Conservation (phyloP, 2,888 invertebrate species). For the Drosophila bunnanda region DNA sequence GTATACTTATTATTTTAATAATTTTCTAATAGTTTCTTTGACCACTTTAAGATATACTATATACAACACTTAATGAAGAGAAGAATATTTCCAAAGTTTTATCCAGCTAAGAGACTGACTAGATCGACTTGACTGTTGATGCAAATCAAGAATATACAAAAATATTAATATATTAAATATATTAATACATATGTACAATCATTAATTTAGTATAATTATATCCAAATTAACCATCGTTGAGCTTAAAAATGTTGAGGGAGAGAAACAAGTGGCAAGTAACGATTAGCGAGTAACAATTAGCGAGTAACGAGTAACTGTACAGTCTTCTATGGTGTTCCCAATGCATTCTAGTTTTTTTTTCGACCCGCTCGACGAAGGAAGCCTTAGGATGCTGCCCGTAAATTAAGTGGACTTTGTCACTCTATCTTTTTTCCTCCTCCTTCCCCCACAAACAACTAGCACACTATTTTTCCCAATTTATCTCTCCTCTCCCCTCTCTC, state of each 20-base stretch:
- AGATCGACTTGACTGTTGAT: not conserved
- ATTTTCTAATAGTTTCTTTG: not conserved
- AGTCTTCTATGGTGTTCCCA: no score
- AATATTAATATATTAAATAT: no score
- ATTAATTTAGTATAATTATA: no score
- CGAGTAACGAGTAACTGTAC: not conserved
- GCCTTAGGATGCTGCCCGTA: slow-evolving; percentile 26
- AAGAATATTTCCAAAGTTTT: no score
- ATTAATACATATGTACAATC: no score
- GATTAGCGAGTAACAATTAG: no score
- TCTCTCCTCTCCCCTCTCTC: not conserved
- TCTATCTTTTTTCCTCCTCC: not conserved
- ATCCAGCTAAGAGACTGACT: no score
- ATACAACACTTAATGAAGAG: no score
- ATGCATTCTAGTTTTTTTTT: slow-evolving; percentile 15
- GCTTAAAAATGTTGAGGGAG: no score
- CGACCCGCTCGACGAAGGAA: slow-evolving; percentile 17
- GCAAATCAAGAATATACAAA: not conserved
- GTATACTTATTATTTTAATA: not conserved
- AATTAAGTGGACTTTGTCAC: slow-evolving; percentile 28
- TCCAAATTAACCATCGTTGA: no score
- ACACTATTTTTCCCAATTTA: slow-evolving; percentile 1
- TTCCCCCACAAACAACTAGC: not conserved
- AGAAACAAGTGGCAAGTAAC: no score
- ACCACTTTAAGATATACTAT: not conserved